A percentile compares a stretch with the other conserved stretches of the same genome.
These are phyloP conservation scores for Drosophila kurseongensis DNA, from an alignment of 1,140 invertebrate genomes.

Conservation along the genomic window DNA sequence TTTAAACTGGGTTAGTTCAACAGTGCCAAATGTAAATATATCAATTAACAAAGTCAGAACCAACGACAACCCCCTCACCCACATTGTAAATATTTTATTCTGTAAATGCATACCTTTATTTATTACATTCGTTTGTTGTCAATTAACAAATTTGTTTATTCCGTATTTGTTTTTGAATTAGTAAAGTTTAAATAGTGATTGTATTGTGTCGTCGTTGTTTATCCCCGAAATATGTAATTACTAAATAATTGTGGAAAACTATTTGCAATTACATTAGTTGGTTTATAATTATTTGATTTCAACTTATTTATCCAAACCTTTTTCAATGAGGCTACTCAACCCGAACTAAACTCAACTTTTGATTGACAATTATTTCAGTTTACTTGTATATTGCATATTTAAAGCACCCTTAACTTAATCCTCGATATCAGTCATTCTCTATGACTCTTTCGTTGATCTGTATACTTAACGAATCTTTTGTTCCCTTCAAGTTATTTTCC, in stretches of 20 bases:
- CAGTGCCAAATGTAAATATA: slow-evolving; percentile 15
- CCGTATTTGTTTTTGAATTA: slow-evolving; percentile 10
- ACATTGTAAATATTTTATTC: slow-evolving; percentile 52
- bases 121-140: slow-evolving; percentile 15
- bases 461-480: slow-evolving; percentile 20
- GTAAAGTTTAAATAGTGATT: slow-evolving; percentile 35
- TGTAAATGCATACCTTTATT: slow-evolving; percentile 32
- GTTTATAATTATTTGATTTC: slow-evolving; percentile 1
- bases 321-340: slow-evolving; percentile 10
- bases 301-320: slow-evolving; percentile 1
- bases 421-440: slow-evolving; percentile 7
- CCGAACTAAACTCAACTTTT: slow-evolving; percentile 9
- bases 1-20: slow-evolving; percentile 13
- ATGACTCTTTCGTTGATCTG: slow-evolving; percentile 19
- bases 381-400: slow-evolving; percentile 4
- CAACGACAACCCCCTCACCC: slow-evolving; percentile 6
- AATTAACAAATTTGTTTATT: slow-evolving; percentile 22
- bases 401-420: slow-evolving; percentile 3
- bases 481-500: slow-evolving; percentile 31
- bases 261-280: neutral
- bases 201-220: slow-evolving; percentile 48
- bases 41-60: neutral
- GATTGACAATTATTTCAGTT: slow-evolving; percentile 2
- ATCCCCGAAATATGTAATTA: slow-evolving; percentile 11
- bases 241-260: slow-evolving; percentile 4